These are phyloP conservation scores for Oscheius sp. DNA, from an alignment of 2,888 invertebrate genomes.

Conservation along the genomic window DNA sequence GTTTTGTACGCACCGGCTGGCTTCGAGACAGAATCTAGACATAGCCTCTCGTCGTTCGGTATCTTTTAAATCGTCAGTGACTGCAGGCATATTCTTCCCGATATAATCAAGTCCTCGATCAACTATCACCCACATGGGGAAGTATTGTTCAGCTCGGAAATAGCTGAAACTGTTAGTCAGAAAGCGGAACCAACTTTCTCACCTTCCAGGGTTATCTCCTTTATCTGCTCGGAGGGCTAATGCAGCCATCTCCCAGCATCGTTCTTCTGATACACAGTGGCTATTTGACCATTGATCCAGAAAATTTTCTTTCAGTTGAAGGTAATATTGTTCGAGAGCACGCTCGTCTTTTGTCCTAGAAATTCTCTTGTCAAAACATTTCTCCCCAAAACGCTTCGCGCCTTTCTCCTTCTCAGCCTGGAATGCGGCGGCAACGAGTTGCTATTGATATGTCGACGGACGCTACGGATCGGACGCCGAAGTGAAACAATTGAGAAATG, in stretches of 20 bases:
- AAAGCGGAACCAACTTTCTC: constrained; percentile 51
- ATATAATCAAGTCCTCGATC: constrained; percentile 74
- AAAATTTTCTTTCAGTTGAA: constrained; percentile 89
- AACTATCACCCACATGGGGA: constrained; percentile 73
- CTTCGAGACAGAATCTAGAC: constrained; percentile 86
- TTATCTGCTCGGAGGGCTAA: constrained; percentile 90
- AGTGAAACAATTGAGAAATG: constrained; percentile 29
- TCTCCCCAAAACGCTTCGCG: background rate
- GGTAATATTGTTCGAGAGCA: constrained; percentile 90
- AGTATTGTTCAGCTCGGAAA: constrained; percentile 86
- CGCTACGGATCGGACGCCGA: constrained; percentile 23
- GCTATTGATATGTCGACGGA: constrained; percentile 25
- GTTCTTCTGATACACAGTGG: constrained; percentile 72
- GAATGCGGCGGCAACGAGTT: constrained; percentile 29
- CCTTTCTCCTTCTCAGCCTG: background rate
- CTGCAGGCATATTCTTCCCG: constrained; percentile 77
- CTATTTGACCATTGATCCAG: constrained; percentile 72
- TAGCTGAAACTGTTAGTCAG: constrained; percentile 70
- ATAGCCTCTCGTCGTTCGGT: constrained; percentile 78
- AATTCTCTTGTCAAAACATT: background rate
- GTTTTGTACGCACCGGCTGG: constrained; percentile 77
- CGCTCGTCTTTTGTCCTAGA: constrained; percentile 71
- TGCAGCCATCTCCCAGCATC: constrained; percentile 82
- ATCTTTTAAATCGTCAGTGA: constrained; percentile 83
- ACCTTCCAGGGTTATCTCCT: constrained; percentile 80